Conservation (phyloP, 35 echinoderm and acorn worm genomes). For the Hemicentrotus pulcherrimus region DNA sequence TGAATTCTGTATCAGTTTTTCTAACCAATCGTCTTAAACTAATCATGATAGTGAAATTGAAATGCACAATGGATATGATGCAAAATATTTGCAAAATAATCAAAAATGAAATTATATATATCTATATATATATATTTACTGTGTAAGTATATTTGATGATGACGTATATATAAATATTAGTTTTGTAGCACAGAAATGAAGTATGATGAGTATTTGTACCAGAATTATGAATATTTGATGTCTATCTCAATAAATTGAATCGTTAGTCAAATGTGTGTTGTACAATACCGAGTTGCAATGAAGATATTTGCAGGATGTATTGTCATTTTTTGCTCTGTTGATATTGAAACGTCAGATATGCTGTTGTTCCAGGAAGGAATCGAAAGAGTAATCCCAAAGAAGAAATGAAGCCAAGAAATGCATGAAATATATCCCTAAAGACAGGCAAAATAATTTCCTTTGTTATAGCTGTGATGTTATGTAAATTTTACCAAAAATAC, state of each 20-base stretch:
- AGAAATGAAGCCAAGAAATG: background rate
- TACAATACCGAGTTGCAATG: background rate
- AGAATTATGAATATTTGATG: background rate
- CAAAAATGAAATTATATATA: background rate
- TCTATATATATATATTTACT: background rate
- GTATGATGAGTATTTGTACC: conserved; percentile 4
- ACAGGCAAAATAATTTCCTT: background rate
- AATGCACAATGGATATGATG: background rate
- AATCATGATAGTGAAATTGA: background rate
- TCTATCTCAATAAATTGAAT: background rate
- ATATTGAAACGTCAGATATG: background rate
- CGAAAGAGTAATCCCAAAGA: background rate
- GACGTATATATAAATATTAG: background rate
- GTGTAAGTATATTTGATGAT: background rate
- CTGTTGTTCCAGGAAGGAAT: background rate
- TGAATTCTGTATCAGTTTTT: background rate
- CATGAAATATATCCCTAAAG: background rate
- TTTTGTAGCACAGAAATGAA: background rate
- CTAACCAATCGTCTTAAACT: background rate
- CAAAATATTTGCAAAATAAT: background rate
- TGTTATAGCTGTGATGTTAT: background rate
- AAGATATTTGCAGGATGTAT: background rate
- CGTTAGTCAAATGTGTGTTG: background rate
- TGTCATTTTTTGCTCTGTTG: background rate
- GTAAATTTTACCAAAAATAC: background rate